These are phyloP conservation scores for Cervus canadensis DNA, from an alignment of 2,113 vertebrate species.

Conservation along the genomic window DNA sequence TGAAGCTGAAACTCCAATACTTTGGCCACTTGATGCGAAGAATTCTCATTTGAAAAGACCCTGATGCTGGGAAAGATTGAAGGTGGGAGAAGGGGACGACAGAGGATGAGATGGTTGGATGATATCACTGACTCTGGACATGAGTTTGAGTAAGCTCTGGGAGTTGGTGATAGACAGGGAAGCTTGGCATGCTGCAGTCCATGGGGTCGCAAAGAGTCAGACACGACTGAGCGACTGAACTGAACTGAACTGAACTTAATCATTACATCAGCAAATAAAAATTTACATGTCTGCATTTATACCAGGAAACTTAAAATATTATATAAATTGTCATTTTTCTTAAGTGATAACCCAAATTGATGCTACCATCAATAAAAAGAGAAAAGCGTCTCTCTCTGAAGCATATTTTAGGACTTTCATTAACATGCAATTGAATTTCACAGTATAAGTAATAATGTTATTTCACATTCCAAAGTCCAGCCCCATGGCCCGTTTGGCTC, in stretches of 20 bases:
- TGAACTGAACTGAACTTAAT: neutral
- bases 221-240: neutral
- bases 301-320: neutral
- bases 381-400: neutral
- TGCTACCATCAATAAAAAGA: neutral
- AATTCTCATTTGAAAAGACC: neutral
- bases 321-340: neutral
- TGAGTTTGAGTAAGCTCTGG: neutral
- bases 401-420: slow-evolving; percentile 13
- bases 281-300: neutral
- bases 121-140: neutral
- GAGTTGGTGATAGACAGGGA: neutral
- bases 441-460: slow-evolving; percentile 15
- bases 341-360: neutral
- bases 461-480: slow-evolving; percentile 32
- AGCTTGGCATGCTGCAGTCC: neutral
- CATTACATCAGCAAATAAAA: neutral
- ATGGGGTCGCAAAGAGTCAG: accelerated
- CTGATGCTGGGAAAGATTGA: neutral
- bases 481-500: neutral
- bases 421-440: slow-evolving; percentile 21
- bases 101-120: neutral
- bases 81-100: accelerated
- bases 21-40: neutral
- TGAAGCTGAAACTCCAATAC: neutral